phyloP scores from a whole-genome alignment of 2,888 invertebrate species.

The Lasioglossum pauxillum region DNA sequence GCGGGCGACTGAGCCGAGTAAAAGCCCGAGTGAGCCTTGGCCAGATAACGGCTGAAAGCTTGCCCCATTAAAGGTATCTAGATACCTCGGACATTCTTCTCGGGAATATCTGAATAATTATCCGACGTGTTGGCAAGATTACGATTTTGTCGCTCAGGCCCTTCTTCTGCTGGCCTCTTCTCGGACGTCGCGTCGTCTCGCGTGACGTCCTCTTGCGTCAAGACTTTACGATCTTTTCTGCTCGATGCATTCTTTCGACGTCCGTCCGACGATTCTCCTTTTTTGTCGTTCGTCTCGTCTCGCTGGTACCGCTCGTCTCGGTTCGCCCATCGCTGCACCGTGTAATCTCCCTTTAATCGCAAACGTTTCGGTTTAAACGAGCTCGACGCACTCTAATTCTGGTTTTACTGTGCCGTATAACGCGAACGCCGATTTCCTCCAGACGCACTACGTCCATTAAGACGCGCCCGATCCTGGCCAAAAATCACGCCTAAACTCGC shows the following conservation, averaged over 20 bases:
- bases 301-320: not conserved
- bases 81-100: slow-evolving; percentile 80
- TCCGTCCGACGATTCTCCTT: slow-evolving; percentile 8
- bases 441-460: slow-evolving; percentile 38
- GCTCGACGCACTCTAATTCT: slow-evolving; percentile 56
- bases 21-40: slow-evolving; percentile 80
- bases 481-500: not conserved
- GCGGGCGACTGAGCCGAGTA: slow-evolving; percentile 77
- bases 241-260: slow-evolving; percentile 50
- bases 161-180: slow-evolving; percentile 24
- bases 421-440: slow-evolving; percentile 19
- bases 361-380: slow-evolving; percentile 58
- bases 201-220: slow-evolving; percentile 60
- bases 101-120: slow-evolving; percentile 82
- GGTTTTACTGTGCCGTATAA: slow-evolving; percentile 51
- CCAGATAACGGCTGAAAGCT: slow-evolving; percentile 83
- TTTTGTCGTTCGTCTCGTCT: slow-evolving; percentile 10
- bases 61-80: slow-evolving; percentile 83
- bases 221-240: slow-evolving; percentile 64
- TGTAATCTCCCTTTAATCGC: slow-evolving; percentile 65
- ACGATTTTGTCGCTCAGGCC: slow-evolving; percentile 74
- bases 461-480: not conserved
- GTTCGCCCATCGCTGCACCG: slow-evolving; percentile 8
- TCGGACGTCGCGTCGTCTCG: slow-evolving; percentile 39
- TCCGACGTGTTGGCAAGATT: slow-evolving; percentile 80